phyloP scores from a whole-genome alignment of 2,888 invertebrate species.

The Zaprionus lineosus region DNA sequence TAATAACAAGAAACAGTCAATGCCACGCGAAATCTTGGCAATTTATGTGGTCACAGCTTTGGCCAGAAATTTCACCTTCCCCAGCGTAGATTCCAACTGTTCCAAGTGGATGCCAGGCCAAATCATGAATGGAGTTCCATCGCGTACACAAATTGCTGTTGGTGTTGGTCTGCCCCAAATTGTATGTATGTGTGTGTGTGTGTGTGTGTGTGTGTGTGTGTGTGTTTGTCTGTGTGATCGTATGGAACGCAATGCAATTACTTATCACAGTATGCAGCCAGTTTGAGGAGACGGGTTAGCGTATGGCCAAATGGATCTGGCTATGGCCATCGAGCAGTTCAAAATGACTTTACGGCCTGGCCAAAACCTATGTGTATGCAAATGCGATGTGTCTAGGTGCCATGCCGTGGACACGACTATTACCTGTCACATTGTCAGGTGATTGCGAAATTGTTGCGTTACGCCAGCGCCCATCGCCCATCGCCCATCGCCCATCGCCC shows the following conservation, averaged over 20 bases:
- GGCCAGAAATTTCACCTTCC: slow-evolving; percentile 9
- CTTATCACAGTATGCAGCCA: slow-evolving; percentile 74
- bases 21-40: slow-evolving; percentile 55
- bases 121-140: slow-evolving; percentile 66
- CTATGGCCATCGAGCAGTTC: slow-evolving; percentile 34
- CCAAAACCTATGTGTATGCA: slow-evolving; percentile 51
- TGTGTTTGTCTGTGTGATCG: slow-evolving; percentile 6
- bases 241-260: slow-evolving; percentile 69
- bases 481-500: slow-evolving; percentile 7
- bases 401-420: slow-evolving; percentile 71
- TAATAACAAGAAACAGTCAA: slow-evolving; percentile 69
- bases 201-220: slow-evolving; percentile 11
- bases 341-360: slow-evolving; percentile 59
- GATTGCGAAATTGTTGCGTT: slow-evolving; percentile 80
- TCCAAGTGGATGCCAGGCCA: slow-evolving; percentile 52
- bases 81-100: slow-evolving; percentile 16
- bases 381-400: slow-evolving; percentile 63
- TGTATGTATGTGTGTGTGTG: slow-evolving; percentile 12
- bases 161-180: slow-evolving; percentile 56
- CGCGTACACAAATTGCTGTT: neutral
- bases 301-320: slow-evolving; percentile 11
- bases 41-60: slow-evolving; percentile 59
- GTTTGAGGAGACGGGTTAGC: neutral
- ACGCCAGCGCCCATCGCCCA: slow-evolving; percentile 58
- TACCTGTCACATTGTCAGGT: slow-evolving; percentile 81